Evolutionary conservation across 1,140 invertebrate genomes (phyloP), one percentile per base, ranked within the genome.

Genomic region (Cyphomyrmex costatus): DNA sequence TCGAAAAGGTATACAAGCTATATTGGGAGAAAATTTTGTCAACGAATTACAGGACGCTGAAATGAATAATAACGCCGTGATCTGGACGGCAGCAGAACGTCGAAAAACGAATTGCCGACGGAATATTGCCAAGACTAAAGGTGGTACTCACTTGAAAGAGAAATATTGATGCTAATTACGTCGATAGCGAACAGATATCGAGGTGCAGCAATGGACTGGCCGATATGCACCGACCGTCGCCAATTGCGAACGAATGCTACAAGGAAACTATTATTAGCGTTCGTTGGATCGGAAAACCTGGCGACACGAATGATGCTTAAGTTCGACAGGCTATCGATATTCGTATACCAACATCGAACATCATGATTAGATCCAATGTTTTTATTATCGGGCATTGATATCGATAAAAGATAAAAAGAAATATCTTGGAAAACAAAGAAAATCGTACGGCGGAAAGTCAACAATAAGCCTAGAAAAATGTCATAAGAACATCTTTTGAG

Each of bases 161-260:
- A 74, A 76, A 84, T 88, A 88, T 88, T 58, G 58, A 33, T 49
- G 51, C 33, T 86, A 73, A 87, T 87, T 60, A 66, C 77, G n/a
- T 82, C 58, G 56, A 74, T 83, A 58, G 66, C 19, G 51, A 27
- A 24, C 27, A 53, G n/a, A 71, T 58, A 87, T 56, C 46, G 56
- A 49, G 36, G 51, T 61, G 10, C 24, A 30, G 21, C 27, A 27
- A 6, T 36, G 14, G 33, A 79, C 24, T 60, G 63, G 19, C 27
- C 63, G 63, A 86, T 42, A 86, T 70, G 61, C 36, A 42, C 7
- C 16, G 46, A 56, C 24, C 24, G 24, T 49, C 68, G 68, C 53
- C 79, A 73, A 74, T 78, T 68, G 63, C 71, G 42, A 77, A 36
- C 63, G 10, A 51, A 68, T 36, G 42, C n/a, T 14, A 53, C 36